Percentiles rank a stretch among this genome's conserved stretches.
phyloP scores from a whole-genome alignment of 2,113 vertebrate species.

The Tychaedon coryphoeus region DNA sequence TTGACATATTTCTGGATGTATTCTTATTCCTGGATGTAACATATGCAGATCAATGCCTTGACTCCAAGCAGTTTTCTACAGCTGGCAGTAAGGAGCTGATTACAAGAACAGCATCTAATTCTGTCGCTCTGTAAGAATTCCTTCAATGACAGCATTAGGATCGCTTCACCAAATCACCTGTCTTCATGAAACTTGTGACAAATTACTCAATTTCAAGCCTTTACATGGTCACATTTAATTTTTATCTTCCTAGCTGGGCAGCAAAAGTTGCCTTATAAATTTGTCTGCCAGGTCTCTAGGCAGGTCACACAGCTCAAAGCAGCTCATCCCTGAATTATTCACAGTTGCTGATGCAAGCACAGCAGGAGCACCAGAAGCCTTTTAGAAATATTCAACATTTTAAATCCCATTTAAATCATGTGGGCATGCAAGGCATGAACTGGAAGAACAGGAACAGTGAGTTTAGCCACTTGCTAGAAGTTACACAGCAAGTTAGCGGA shows the following conservation, averaged over 20 bases:
- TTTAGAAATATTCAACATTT: slow-evolving; percentile 1
- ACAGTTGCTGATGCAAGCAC: not conserved
- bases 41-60: not conserved
- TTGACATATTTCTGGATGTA: not conserved
- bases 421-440: not conserved
- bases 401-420: not conserved
- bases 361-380: not conserved
- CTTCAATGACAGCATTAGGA: not conserved
- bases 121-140: not conserved
- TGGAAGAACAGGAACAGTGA: slow-evolving; percentile 11
- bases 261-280: not conserved
- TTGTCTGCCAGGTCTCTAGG: not conserved
- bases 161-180: not conserved
- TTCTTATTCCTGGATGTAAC: not conserved
- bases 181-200: not conserved
- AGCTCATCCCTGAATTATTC: not conserved
- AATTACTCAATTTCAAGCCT: not conserved
- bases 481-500: not conserved
- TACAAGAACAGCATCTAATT: not conserved
- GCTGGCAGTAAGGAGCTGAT: not conserved
- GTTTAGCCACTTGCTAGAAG: not conserved
- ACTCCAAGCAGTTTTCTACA: not conserved
- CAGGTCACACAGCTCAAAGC: not conserved
- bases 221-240: not conserved
- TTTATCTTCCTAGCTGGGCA: not conserved